Evolutionary conservation across 1,140 invertebrate species (phyloP).

Genomic region (Stratiolaelaps scimitus): DNA sequence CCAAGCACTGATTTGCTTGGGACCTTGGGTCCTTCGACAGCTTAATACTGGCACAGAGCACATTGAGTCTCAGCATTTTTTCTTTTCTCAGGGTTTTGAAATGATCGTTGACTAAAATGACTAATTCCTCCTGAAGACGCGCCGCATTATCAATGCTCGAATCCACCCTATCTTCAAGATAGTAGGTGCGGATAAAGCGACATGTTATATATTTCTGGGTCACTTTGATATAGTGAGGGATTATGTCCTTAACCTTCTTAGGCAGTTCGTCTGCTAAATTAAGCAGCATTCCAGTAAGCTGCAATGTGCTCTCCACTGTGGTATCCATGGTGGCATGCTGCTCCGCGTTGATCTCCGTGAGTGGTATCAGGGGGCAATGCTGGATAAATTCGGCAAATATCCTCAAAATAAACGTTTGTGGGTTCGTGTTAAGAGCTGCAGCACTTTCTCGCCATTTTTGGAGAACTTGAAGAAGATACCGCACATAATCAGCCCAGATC

Average conservation of each 20-base stretch:
- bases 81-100: neutral
- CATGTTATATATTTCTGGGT: neutral
- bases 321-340: neutral
- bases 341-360: neutral
- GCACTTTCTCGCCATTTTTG: neutral
- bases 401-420: conserved; percentile 2
- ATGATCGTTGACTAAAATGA: neutral
- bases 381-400: conserved; percentile 19
- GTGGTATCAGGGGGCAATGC: neutral
- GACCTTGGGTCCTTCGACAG: neutral
- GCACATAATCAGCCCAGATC: conserved; percentile 1
- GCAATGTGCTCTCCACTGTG: neutral
- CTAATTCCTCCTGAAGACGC: neutral
- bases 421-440: neutral
- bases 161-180: neutral
- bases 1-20: neutral
- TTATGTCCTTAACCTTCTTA: neutral
- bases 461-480: conserved; percentile 14
- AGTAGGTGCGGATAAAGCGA: neutral
- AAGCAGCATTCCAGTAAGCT: neutral
- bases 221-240: neutral
- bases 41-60: neutral
- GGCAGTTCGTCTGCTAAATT: neutral
- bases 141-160: neutral
- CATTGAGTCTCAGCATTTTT: neutral